phyloP scores from a whole-genome alignment of 2,888 invertebrate species.

The Meteorus colon region DNA sequence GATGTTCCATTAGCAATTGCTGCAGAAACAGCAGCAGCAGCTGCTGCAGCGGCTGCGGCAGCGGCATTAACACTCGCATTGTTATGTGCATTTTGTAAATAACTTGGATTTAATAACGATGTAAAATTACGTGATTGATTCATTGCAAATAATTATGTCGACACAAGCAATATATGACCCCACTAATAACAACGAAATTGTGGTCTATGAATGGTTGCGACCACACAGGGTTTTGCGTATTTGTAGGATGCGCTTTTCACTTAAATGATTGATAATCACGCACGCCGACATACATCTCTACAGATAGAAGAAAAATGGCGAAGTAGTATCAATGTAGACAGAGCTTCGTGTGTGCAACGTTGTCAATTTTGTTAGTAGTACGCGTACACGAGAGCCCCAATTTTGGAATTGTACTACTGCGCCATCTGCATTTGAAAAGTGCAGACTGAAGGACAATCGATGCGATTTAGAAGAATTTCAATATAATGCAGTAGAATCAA shows the following conservation, averaged over 20 bases:
- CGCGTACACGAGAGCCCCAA: background rate
- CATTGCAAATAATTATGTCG: slow-evolving; percentile 54
- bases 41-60: slow-evolving; percentile 77
- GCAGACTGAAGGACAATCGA: background rate
- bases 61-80: slow-evolving; percentile 70
- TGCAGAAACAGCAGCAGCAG: slow-evolving; percentile 77
- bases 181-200: background rate
- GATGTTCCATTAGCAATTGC: slow-evolving; percentile 74
- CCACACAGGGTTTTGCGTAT: background rate
- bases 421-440: background rate
- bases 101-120: slow-evolving; percentile 70
- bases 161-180: background rate
- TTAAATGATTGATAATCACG: background rate
- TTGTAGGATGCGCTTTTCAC: background rate
- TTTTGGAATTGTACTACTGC: background rate
- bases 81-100: slow-evolving; percentile 69
- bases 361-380: background rate
- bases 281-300: slow-evolving; percentile 9
- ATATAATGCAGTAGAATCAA: no score
- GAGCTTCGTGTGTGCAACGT: slow-evolving; percentile 4
- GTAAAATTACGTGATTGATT: slow-evolving; percentile 71
- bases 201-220: background rate
- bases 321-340: background rate
- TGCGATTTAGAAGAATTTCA: background rate
- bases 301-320: slow-evolving; percentile 21